Percentiles rank a stretch among this genome's conserved stretches.
phyloP scores from a whole-genome alignment of 1,140 invertebrate genomes.

The Ostrea edulis region DNA sequence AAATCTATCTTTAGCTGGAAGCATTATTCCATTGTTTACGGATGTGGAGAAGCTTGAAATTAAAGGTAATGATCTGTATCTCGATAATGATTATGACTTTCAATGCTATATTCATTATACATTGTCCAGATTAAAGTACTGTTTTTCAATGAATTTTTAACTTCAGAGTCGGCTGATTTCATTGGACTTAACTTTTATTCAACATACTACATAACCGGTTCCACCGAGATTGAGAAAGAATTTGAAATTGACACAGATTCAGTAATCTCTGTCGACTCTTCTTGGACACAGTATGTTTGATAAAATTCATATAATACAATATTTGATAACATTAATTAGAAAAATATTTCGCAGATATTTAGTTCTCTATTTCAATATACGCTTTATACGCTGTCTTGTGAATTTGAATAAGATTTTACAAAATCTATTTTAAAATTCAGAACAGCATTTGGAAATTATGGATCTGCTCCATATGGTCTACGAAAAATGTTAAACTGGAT shows the following conservation, averaged over 20 bases:
- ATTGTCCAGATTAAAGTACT: neutral
- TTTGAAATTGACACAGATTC: constrained; percentile 13
- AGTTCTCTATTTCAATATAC: too few relatives aligned
- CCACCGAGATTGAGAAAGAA: neutral
- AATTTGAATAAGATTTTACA: neutral
- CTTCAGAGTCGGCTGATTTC: constrained; percentile 73
- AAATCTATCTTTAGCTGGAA: constrained; percentile 64
- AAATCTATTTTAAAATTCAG: constrained; percentile 36
- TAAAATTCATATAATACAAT: neutral
- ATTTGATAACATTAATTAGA: neutral
- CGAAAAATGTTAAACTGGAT: constrained; percentile 85
- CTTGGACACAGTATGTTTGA: constrained; percentile 29
- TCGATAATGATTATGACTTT: neutral
- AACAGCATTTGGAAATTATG: constrained; percentile 47
- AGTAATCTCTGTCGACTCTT: neutral
- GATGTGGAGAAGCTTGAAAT: constrained; percentile 56
- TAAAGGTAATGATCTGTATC: constrained; percentile 50
- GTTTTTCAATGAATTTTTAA: neutral
- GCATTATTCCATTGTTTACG: constrained; percentile 68
- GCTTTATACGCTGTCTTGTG: neutral
- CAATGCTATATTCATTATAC: neutral
- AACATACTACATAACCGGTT: neutral
- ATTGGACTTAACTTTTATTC: constrained; percentile 76
- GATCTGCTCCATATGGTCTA: constrained; percentile 84
- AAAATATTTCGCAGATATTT: neutral